Conservation (phyloP, 2,888 invertebrate species). For the Cephus nigrinus region DNA sequence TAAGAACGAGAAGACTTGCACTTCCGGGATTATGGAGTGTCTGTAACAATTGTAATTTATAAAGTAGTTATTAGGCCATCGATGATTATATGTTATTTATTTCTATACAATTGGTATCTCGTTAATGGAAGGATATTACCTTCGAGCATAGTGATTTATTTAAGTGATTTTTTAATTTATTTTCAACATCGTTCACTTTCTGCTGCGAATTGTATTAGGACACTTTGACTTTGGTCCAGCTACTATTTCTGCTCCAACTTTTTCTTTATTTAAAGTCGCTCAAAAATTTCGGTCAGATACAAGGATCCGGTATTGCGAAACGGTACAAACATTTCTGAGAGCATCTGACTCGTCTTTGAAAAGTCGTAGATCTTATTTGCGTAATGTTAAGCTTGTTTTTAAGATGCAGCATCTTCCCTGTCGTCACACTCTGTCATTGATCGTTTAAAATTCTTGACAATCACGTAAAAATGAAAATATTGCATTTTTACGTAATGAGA, state of each 20-base stretch:
- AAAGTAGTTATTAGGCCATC: neutral
- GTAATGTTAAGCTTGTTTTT: neutral
- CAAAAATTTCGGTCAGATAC: neutral
- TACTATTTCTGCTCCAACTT: neutral
- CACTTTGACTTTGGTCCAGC: neutral
- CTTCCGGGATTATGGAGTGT: neutral
- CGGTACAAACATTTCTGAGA: neutral
- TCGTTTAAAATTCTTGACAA: neutral
- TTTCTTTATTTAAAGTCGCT: neutral
- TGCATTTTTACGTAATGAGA: neutral
- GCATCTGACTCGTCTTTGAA: neutral
- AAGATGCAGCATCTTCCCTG: neutral
- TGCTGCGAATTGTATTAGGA: neutral
- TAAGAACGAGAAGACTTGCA: neutral
- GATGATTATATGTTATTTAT: neutral
- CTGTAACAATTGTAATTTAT: neutral
- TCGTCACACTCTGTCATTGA: neutral
- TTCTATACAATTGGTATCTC: neutral
- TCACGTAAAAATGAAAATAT: neutral
- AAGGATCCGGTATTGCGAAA: neutral
- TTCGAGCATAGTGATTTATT: neutral
- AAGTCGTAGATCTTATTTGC: neutral
- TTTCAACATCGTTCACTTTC: neutral
- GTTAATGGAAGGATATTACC: neutral
- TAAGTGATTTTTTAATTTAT: neutral